These are phyloP conservation scores for Patagioenas fasciata DNA, from an alignment of 2,113 vertebrate species.

Conservation along the genomic window DNA sequence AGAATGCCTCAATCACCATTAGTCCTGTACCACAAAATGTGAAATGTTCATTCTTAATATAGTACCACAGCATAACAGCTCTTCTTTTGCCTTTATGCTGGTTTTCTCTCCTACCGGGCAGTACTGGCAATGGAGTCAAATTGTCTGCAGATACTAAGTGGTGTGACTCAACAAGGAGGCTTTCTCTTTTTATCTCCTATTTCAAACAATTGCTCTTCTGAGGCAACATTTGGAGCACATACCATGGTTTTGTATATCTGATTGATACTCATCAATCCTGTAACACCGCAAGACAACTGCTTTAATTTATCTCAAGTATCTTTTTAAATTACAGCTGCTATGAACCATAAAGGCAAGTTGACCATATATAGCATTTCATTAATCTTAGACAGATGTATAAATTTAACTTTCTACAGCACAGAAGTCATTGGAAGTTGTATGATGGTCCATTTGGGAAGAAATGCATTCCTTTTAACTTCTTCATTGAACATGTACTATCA, in stretches of 20 bases:
- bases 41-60: background rate
- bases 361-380: background rate
- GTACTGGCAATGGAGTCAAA: background rate
- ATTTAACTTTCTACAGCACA: background rate
- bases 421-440: background rate
- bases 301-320: background rate
- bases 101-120: background rate
- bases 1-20: background rate
- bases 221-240: background rate
- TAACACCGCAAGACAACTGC: background rate
- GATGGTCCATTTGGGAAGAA: background rate
- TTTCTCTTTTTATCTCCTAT: background rate
- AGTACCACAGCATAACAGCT: fast-evolving
- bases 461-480: background rate
- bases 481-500: background rate
- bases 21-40: background rate
- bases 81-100: background rate
- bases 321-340: background rate
- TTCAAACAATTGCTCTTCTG: background rate
- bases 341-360: background rate
- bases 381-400: background rate
- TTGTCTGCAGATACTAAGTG: fast-evolving
- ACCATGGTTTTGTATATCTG: background rate
- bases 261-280: background rate
- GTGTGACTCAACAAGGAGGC: background rate